Conservation (phyloP, 2,113 vertebrate species). For the Rafetus swinhoei region DNA sequence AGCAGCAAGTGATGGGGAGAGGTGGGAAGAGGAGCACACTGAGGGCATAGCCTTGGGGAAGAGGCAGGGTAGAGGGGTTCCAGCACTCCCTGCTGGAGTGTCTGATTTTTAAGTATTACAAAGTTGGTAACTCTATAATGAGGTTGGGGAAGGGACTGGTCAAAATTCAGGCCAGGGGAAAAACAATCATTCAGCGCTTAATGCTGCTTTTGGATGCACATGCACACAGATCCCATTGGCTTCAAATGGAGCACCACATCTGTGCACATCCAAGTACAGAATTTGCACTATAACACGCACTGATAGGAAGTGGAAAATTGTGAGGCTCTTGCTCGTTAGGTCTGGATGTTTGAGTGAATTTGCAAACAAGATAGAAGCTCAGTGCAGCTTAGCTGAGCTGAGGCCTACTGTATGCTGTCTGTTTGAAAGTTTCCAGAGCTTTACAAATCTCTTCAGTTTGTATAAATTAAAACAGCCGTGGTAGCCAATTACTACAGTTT, state of each 20-base stretch:
- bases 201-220: not conserved
- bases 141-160: accelerated
- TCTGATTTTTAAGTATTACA: no score
- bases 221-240: not conserved
- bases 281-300: not conserved
- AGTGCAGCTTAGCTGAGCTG: not conserved
- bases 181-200: not conserved
- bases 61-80: no score
- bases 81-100: no score
- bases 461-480: slow-evolving; percentile 33
- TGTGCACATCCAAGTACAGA: not conserved
- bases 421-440: slow-evolving; percentile 15
- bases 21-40: no score
- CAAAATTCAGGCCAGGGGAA: not conserved
- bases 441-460: not conserved
- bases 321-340: slow-evolving; percentile 27
- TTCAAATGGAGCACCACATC: not conserved
- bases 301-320: not conserved
- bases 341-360: not conserved
- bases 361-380: not conserved
- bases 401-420: not conserved
- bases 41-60: no score
- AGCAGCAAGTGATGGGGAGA: no score
- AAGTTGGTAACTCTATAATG: not conserved
- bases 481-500: slow-evolving; percentile 44